A percentile compares a stretch with the other conserved stretches of the same genome.
phyloP scores from a whole-genome alignment of 2,888 invertebrate species.

The Ectemnius cavifrons region DNA sequence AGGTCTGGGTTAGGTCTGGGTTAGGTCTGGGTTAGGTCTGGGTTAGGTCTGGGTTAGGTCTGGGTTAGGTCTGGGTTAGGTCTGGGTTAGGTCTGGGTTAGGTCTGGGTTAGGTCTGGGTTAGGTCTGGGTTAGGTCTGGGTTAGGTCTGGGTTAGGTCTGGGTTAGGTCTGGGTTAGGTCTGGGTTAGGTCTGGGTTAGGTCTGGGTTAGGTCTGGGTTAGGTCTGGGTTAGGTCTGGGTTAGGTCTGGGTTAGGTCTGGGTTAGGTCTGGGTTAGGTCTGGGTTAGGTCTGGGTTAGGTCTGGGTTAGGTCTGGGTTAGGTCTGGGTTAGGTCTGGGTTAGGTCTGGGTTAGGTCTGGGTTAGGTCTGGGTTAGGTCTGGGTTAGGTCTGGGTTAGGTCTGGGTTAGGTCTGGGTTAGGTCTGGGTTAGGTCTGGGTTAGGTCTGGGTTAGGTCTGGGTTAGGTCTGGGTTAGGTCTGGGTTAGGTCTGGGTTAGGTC shows the following conservation, averaged over 20 bases:
- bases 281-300: slow-evolving; percentile 7
- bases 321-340: slow-evolving; percentile 7
- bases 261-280: slow-evolving; percentile 7
- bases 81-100: slow-evolving; percentile 7
- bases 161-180: slow-evolving; percentile 7
- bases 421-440: slow-evolving; percentile 7
- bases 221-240: slow-evolving; percentile 7
- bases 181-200: slow-evolving; percentile 6
- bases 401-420: slow-evolving; percentile 7
- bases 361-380: slow-evolving; percentile 7
- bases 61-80: slow-evolving; percentile 7
- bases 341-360: slow-evolving; percentile 7
- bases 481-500: slow-evolving; percentile 7
- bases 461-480: slow-evolving; percentile 7
- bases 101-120: slow-evolving; percentile 7
- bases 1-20: too few relatives aligned
- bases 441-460: slow-evolving; percentile 7
- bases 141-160: slow-evolving; percentile 7
- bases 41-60: slow-evolving; percentile 7
- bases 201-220: slow-evolving; percentile 7
- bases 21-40: too few relatives aligned
- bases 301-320: slow-evolving; percentile 7
- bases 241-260: slow-evolving; percentile 7
- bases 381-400: slow-evolving; percentile 7
- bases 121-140: slow-evolving; percentile 7